Evolutionary conservation across 2,888 invertebrate species (phyloP), one percentile per base, ranked within the genome.

Genomic region (Oligia strigilis): DNA sequence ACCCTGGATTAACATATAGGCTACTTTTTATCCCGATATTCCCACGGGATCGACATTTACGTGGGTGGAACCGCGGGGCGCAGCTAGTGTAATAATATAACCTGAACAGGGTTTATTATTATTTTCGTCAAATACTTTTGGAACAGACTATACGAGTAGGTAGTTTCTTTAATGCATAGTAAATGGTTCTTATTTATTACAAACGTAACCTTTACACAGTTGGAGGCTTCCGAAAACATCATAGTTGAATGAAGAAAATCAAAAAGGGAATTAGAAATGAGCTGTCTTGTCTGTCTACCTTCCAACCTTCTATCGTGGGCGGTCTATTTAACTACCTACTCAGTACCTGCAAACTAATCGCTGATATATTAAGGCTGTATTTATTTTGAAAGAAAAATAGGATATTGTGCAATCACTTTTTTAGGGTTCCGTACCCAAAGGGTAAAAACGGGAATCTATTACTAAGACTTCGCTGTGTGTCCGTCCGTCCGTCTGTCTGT

Each of bases 151-250:
- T 23, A 29, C 29, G 29, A 29, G 29, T 29, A 70, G 13, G 17
- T 36, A 11, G 9, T 5, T 46, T 55, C 17, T 60, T 62, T 60
- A 23, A 55, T 46, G 40, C 52, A 55, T 71, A 29, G 52, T 55
- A 62, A 58, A 49, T 64, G 13, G 36, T 64, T 6, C 11, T 72
- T 72, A 58, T 17, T 60, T 75, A 73, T 76, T 76, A 72, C 55
- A 36, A 70, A 58, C 0, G 52, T 75, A 64, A 79, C 71, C 74
- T 74, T 84, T 74, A 40, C 11, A 23, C 72, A 71, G 36, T 67
- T 58, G 3, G 6, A 52, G 40, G 23, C 19, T 62, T 78, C 55
- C 3, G 19, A 79, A 66, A 84, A 52, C 19, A 58, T 36, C 17
- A 60, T n/a, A 43, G 29, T 73, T 73, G 6, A 60, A 52, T 64